These are phyloP conservation scores for Megathymus violae DNA, from an alignment of 1,140 invertebrate species.

Conservation along the genomic window DNA sequence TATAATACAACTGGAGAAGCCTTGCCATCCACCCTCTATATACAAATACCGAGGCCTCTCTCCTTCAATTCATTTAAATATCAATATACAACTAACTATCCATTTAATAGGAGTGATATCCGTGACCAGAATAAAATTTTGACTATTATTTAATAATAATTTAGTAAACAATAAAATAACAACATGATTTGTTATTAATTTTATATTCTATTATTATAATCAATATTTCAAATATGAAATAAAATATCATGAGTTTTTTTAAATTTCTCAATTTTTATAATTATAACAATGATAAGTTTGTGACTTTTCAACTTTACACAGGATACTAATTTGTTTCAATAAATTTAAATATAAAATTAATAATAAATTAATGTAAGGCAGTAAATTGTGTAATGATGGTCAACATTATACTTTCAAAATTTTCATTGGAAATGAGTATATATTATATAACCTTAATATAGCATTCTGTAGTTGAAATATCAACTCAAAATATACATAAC, in stretches of 20 bases:
- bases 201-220: slow-evolving; percentile 24
- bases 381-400: neutral
- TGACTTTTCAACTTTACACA: slow-evolving; percentile 23
- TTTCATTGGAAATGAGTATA: neutral
- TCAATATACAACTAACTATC: slow-evolving; percentile 61
- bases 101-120: slow-evolving; percentile 70
- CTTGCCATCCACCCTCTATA: slow-evolving; percentile 58
- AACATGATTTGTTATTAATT: slow-evolving; percentile 44
- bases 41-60: slow-evolving; percentile 61
- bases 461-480: slow-evolving; percentile 29
- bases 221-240: slow-evolving; percentile 28
- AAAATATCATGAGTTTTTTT: slow-evolving; percentile 20
- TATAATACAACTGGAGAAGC: slow-evolving; percentile 59
- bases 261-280: slow-evolving; percentile 19
- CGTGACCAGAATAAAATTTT: slow-evolving; percentile 76
- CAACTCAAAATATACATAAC: slow-evolving; percentile 44
- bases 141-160: slow-evolving; percentile 66
- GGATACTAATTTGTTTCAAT: neutral
- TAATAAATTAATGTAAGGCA: neutral
- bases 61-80: slow-evolving; percentile 38
- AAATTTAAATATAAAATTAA: neutral
- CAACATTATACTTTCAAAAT: neutral
- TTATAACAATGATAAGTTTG: slow-evolving; percentile 15
- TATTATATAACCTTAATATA: neutral
- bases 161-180: slow-evolving; percentile 66